phyloP scores from a whole-genome alignment of 2,113 vertebrate species.

The Psittacus erithacus region DNA sequence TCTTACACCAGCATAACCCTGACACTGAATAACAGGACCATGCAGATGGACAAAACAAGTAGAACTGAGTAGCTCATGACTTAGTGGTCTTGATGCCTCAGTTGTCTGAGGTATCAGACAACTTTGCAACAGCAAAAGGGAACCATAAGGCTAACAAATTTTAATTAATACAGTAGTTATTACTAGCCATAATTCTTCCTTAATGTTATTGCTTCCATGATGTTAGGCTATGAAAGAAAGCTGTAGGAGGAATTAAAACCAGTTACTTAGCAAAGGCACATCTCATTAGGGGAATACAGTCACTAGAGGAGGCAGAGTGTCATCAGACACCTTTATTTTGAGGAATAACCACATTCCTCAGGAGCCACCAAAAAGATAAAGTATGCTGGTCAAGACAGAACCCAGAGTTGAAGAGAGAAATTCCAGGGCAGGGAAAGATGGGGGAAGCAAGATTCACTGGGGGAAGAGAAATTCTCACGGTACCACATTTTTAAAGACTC shows the following conservation, averaged over 20 bases:
- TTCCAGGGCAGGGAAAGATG: not conserved
- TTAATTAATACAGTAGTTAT: not conserved
- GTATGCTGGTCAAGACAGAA: not conserved
- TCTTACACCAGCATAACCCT: not conserved
- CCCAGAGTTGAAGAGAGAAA: not conserved
- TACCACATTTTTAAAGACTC: not conserved
- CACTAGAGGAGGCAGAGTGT: not conserved
- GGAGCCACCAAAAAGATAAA: not conserved
- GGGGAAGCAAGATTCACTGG: rapidly evolving
- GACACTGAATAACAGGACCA: not conserved
- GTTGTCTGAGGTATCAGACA: not conserved
- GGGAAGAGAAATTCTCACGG: not conserved
- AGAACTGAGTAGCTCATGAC: not conserved
- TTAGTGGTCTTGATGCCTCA: not conserved
- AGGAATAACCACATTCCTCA: not conserved
- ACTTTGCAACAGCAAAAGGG: not conserved
- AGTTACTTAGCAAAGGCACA: not conserved
- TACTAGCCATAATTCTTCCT: not conserved
- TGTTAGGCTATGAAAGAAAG: not conserved
- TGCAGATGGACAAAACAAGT: not conserved
- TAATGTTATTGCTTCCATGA: not conserved
- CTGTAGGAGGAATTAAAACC: not conserved
- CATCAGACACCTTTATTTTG: not conserved
- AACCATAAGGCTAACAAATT: not conserved
- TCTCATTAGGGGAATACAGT: not conserved